Base-by-base conservation (phyloP, 1,140 invertebrate species). In the Macrobrachium rosenbergii region DNA sequence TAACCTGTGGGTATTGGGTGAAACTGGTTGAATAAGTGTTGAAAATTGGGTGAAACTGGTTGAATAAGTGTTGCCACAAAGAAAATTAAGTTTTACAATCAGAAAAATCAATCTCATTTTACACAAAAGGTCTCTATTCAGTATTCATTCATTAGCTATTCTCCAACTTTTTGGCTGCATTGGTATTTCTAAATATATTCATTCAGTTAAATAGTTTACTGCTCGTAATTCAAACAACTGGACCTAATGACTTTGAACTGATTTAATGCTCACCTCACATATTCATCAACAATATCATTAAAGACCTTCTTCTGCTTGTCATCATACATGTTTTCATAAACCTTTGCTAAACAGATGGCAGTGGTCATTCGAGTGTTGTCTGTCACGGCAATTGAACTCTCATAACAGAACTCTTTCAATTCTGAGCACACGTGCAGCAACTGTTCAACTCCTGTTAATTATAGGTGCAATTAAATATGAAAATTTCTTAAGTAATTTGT, bases 251-350 rank as follows among this genome's bases (percentile, higher is more conserved):
- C 16, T 43, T 14, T 16, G 6, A 79, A 52, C 14, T 62, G 45
- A 43, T 16, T 2, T 19, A 58, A 58, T 45, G 37, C 75, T 76
- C 19, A 88, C 86, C 86, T 88, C 45, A 82, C 63, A 21, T 82
- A 89, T n/a, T 82, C 75, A 60, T 87, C 79, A 78, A 89, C 67
- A n/a, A 96, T 95, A 12, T 94, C 94, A 23, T 94, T 94, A 91
- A 96, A 99, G 58, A 93, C 94, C 82, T 96, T 94, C 90, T 95
- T 94, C 5, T 95, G 94, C 90, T 95, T 94, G 91, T 99, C 98
- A 91, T 97, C 96, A 90, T 96, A 96, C 95, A 98, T 97, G 91
- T 98, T 98, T 91, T 98, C 97, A 92, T 98, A 99, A 83, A 99
- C 94, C 90, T 95, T 94, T 3, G 96, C 94, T 64, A 99, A 93